Base-by-base conservation (phyloP, 2,888 invertebrate species). In the Orthosia gothica region DNA sequence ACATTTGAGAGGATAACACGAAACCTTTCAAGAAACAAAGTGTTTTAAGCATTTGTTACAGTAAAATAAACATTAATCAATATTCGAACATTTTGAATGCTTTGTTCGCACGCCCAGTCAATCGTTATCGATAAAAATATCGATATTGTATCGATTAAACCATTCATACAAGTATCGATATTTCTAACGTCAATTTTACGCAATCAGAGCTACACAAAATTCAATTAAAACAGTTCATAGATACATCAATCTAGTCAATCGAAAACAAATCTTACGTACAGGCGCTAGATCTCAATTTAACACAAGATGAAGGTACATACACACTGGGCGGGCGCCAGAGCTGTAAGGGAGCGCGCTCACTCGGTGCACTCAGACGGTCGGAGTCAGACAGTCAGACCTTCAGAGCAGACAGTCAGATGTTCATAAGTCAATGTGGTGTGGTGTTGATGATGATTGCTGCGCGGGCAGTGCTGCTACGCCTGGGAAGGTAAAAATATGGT, bases 401-500 rank as follows among this genome's bases (percentile, higher is more conserved):
- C 91, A 91, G 54, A 64, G 59, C 54, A 68, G 58, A 65, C 23
- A 57, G 40, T 79, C 52, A 64, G 57, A 54, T 26, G 86, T 87
- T 93, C 92, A 93, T 92, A 93, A 92, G 82, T 89, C 78, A 55
- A 91, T 23, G 85, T 89, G 91, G 23, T 82, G 87, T n/a, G 91
- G 85, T 13, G 86, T 59, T 16, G 85, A 76, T 3, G 86, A 72
- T 3, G 71, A 54, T 16, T 85, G 84, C 5, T 81, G 86, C 5
- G 89, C 92, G 0, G 94, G 94, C 13, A 94, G 72, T 0, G 94
- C 94, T 16, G 94, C 94, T 45, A 94, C 92, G 47, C 92, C 92
- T 92, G 83, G 0, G 32, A 9, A 50, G 4, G 16, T 1, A 47
- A 32, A 54, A 15, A 45, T 16, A 7, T 40, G 5, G 13, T 15